Base-by-base conservation (phyloP, 1,140 invertebrate species). In the Rhyacophila brunnea region DNA sequence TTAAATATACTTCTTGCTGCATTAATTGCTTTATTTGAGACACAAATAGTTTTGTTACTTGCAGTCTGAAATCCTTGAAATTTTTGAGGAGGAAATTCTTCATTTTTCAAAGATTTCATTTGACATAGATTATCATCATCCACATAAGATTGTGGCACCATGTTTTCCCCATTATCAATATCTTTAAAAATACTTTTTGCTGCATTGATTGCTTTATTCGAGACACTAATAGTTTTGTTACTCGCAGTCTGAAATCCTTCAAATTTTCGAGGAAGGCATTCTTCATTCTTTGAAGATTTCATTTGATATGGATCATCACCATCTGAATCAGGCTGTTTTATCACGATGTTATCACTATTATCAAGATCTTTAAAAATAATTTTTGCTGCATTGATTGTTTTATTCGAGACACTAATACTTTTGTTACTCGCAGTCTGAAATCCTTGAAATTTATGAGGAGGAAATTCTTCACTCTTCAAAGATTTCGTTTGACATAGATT, bases 141-240 rank as follows among this genome's bases (percentile, higher is more conserved):
- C 11, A 13, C 11, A 13, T 4, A n/a, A 40, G n/a, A 40, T 13
- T 5, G n/a, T 13, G 11, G 4, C 11, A 5, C 38, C 23, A 28
- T 28, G 9, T 28, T 9, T 28, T 9, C 9, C 9, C 3, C 9
- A 28, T 28, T 9, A 5, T 28, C 23, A 9, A 28, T 28, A 28
- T 28, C 23, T 28, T 28, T 28, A 28, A 28, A 28, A 5, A 28
- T 28, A 28, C 9, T 28, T 28, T 9, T 28, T 28, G 23, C 23
- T 65, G 68, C 69, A 14, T 70, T 44, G 23, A 80, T 60, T 34
- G 70, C 64, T 17, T 67, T 63, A 44, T 72, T 64, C 10, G 70
- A 71, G 11, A 80, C 54, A 42, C 40, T 48, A 7, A 81, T 67
- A 52, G 48, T 60, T 68, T 77, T 80, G 44, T 50, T 45, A 40